Base-by-base conservation (phyloP, 2,113 vertebrate species). In the Paramisgurnus dabryanus region DNA sequence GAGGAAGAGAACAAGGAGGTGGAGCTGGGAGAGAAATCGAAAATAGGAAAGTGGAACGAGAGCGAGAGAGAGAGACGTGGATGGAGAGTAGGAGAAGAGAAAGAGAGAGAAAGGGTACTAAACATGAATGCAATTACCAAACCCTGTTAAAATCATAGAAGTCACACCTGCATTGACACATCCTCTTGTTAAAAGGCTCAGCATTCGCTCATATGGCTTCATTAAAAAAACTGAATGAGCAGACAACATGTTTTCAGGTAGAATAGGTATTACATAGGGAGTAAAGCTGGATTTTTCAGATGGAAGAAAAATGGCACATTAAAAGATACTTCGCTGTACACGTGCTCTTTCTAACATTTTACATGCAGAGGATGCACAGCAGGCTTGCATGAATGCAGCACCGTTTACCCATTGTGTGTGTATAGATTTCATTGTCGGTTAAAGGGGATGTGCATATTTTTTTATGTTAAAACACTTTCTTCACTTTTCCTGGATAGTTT, bases 51-150 rank as follows among this genome's bases (percentile, higher is more conserved):
- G 61, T 74, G 65, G 64, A 58, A 45, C 57, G 40, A 45, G 13
- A 18, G 69, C 72, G 40, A 17, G 53, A 45, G 13, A 18, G 69
- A 76, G 40, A 17, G 53, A 76, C 12, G 57, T 45, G 41, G 66
- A 69, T 58, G 55, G 74, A 39, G 73, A 61, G 64, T 27, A 77
- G 68, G 45, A 47, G 58, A 15, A 27, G 57, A 41, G 12, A 60
- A 58, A 34, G 45, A 40, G 43, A 70, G 17, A 71, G 73, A 41
- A 22, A 60, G 68, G 74, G 65, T 13, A 76, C 57, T 58, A 18
- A 69, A 66, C 70, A 67, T 65, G 57, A 69, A 57, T 47, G 63
- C 79, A 76, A 76, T 81, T 76, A 76, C 80, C 61, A 61, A 69
- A 67, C 22, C 55, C 72, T 39, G 72, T 40, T 81, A 58, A 76